A percentile compares a stretch with the other conserved stretches of the same genome.
These are phyloP conservation scores for Sebastiscus tertius DNA, from an alignment of 2,797 vertebrate species.

Conservation along the genomic window DNA sequence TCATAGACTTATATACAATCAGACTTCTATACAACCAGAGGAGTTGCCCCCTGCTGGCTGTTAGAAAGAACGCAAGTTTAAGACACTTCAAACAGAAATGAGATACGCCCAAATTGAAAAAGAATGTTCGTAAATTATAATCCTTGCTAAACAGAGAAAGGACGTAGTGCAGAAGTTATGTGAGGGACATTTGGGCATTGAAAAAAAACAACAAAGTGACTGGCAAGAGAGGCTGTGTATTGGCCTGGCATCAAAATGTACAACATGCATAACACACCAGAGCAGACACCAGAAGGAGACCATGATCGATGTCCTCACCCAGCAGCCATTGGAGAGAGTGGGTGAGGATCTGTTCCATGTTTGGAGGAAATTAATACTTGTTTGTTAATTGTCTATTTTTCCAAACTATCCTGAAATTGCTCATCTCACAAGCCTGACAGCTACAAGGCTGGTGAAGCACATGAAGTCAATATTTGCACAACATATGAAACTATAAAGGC, in stretches of 20 bases:
- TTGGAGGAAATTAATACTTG: accelerated
- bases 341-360: background rate
- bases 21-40: too few relatives aligned
- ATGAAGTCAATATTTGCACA: background rate
- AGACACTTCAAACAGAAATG: too few relatives aligned
- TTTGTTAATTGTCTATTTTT: background rate
- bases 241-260: background rate
- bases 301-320: background rate
- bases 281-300: background rate
- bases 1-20: too few relatives aligned
- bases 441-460: background rate
- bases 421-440: background rate
- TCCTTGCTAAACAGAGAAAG: background rate
- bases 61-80: too few relatives aligned
- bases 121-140: background rate
- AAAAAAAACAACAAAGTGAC: background rate
- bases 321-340: background rate
- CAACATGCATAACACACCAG: background rate
- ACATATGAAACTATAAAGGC: background rate
- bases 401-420: background rate
- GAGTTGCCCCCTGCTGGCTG: too few relatives aligned
- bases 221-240: background rate
- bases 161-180: background rate
- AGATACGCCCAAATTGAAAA: too few relatives aligned
- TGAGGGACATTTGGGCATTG: background rate